phyloP scores from a whole-genome alignment of 2,797 vertebrate species.

The Halcyon chelicuti region DNA sequence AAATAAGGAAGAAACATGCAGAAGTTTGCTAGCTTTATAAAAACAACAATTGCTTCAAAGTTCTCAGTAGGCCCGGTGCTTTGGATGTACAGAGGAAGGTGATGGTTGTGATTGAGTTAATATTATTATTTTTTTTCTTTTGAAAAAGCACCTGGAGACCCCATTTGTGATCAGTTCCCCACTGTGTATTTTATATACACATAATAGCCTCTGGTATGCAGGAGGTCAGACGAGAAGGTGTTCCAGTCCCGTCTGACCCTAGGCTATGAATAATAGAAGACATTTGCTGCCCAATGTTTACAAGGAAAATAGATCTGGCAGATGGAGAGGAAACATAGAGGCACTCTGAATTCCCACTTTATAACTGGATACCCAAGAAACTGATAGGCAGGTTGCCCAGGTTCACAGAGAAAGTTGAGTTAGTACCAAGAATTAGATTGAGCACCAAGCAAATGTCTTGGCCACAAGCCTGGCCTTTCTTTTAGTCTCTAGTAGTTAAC shows the following conservation, averaged over 20 bases:
- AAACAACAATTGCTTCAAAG: not conserved
- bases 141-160: not conserved
- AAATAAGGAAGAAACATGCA: not conserved
- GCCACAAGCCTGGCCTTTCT: not conserved
- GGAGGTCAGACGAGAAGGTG: not conserved
- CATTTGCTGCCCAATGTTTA: not conserved
- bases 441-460: not conserved
- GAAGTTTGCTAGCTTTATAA: not conserved
- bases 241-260: not conserved
- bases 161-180: not conserved
- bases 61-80: rapidly evolving
- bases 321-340: not conserved
- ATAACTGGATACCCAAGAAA: not conserved
- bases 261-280: not conserved
- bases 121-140: not conserved
- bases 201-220: not conserved
- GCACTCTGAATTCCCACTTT: not conserved
- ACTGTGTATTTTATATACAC: not conserved
- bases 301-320: conserved; percentile 1
- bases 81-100: not conserved
- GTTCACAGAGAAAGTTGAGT: not conserved
- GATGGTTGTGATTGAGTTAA: not conserved
- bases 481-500: not conserved
- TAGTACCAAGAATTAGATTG: not conserved
- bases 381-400: not conserved